Base-by-base conservation (phyloP, 1,140 invertebrate species). In the Asobara japonica region DNA sequence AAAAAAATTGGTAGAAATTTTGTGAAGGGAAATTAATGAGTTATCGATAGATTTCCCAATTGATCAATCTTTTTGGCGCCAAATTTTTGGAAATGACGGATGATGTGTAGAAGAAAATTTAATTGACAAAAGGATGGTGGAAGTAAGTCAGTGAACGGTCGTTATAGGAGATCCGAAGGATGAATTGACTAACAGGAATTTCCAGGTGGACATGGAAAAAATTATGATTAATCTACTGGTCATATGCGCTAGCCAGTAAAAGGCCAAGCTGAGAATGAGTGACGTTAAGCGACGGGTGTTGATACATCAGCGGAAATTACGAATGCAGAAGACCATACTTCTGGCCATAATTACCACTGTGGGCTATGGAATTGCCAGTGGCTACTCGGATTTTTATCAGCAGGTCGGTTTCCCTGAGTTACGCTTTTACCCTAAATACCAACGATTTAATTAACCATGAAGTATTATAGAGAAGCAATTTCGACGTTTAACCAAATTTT, bases 311-410 rank as follows among this genome's bases (percentile, higher is more conserved):
- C 48, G 41, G 51, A 80, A 71, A 22, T 71, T 77, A 51, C 62
- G 70, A 16, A 8, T 77, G 1, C 79, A 80, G 68, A 73, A 72
- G 64, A 31, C 62, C 8, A 62, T 79, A 13, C 25, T 82, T 5
- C 7, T 77, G 16, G 66, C 74, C 18, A 20, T 80, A 13, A 73
- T 61, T 27, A 66, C 77, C 11, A 16, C 67, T n/a, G 75, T 80
- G 7, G 74, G 77, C 6, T 70, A n/a, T 56, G 76, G 73, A 20
- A 79, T 82, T 45, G 60, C 74, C 6, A 56, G 31, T 6, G 75
- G 75, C 25, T 80, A 82, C n/a, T 6, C 62, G 16, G 56, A 77
- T 13, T 82, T 79, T 62, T 74, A 82, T 33, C 72, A 62, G 25
- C 25, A 80, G 74, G 80, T 66, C 33, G 71, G 60, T 29, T 41